These are phyloP conservation scores for Augiades crinisus DNA, from an alignment of 2,888 invertebrate species.

Conservation along the genomic window DNA sequence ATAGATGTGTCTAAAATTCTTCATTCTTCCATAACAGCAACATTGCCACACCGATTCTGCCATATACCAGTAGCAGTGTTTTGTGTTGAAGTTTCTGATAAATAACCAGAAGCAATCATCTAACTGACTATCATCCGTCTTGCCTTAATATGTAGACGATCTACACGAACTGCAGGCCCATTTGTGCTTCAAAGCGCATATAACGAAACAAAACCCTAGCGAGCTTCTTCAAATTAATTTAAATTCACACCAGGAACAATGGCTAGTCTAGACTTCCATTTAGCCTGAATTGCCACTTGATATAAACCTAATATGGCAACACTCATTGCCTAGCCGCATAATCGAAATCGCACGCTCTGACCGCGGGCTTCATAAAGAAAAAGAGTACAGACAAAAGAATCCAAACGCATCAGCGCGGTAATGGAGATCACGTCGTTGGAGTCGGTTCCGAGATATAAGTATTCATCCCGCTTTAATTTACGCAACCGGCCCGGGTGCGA, in stretches of 20 bases:
- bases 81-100: no score
- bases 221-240: constrained; percentile 15
- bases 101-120: no score
- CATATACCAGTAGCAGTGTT: no score
- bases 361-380: constrained; percentile 55
- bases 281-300: constrained; percentile 28
- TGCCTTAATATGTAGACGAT: no score
- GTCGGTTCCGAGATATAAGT: constrained; percentile 55
- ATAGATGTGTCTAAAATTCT: no score
- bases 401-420: constrained; percentile 66
- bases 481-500: constrained; percentile 50
- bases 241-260: constrained; percentile 22
- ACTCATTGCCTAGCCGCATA: constrained; percentile 33
- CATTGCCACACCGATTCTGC: no score
- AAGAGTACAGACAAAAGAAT: constrained; percentile 59
- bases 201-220: background rate
- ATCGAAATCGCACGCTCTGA: constrained; percentile 47
- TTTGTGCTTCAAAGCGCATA: no score
- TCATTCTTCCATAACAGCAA: no score
- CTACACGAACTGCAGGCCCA: no score
- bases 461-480: constrained; percentile 66
- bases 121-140: no score
- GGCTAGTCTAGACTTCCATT: constrained; percentile 22
- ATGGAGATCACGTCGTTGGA: constrained; percentile 70
- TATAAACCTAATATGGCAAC: constrained; percentile 27